phyloP scores from a whole-genome alignment of 2,888 invertebrate species.

The Halictus quadricinctus region DNA sequence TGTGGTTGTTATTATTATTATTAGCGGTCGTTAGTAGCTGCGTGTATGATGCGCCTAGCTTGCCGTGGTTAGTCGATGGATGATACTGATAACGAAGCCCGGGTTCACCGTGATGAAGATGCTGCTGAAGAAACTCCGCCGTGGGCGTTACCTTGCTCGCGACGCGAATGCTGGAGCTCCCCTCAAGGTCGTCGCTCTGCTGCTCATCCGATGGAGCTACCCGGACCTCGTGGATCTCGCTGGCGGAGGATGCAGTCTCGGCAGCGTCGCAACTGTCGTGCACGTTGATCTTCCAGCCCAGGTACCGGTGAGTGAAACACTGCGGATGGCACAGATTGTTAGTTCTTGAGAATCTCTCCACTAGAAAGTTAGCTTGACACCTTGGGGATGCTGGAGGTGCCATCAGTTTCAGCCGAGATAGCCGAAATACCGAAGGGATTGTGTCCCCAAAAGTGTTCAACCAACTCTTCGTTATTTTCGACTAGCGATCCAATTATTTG shows the following conservation, averaged over 20 bases:
- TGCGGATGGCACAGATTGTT: conserved; percentile 79
- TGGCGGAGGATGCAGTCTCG: conserved; percentile 80
- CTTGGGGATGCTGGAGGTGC: too few relatives aligned
- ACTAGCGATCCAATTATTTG: neutral
- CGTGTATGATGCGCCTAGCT: conserved; percentile 64
- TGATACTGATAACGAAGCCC: conserved; percentile 71
- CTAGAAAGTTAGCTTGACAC: neutral
- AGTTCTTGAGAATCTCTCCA: neutral
- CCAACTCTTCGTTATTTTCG: neutral
- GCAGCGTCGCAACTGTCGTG: conserved; percentile 89
- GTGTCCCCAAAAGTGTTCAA: neutral
- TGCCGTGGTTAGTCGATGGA: conserved; percentile 69
- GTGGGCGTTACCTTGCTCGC: conserved; percentile 80
- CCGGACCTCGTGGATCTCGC: conserved; percentile 84
- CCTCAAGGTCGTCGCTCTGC: conserved; percentile 76
- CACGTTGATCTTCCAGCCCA: conserved; percentile 98
- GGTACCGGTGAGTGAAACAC: conserved; percentile 96
- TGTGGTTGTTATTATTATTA: conserved; percentile 47
- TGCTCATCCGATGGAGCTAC: conserved; percentile 77
- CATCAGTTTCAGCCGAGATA: too few relatives aligned
- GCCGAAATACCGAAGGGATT: too few relatives aligned
- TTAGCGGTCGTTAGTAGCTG: conserved; percentile 72
- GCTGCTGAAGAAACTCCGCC: conserved; percentile 77
- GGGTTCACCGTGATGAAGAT: conserved; percentile 71
- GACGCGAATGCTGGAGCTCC: conserved; percentile 75